phyloP scores from a whole-genome alignment of 2,888 invertebrate genomes.

The Mantis religiosa region DNA sequence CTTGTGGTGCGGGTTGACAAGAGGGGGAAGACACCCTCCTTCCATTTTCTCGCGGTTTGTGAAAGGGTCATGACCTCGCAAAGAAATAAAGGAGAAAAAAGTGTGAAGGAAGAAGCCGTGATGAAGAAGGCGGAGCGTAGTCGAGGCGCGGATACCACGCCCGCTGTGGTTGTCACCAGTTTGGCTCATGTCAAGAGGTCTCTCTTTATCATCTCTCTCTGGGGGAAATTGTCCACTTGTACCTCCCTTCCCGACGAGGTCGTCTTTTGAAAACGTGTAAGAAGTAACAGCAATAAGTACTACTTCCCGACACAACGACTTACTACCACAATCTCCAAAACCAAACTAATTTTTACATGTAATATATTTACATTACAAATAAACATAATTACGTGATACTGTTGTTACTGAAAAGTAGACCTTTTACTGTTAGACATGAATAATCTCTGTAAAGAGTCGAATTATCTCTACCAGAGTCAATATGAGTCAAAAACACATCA shows the following conservation, averaged over 20 bases:
- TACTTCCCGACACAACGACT: too few species aligned
- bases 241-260: neutral
- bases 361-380: too few species aligned
- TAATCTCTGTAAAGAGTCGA: too few species aligned
- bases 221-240: neutral
- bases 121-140: neutral
- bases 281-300: too few species aligned
- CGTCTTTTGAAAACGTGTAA: too few species aligned
- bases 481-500: too few species aligned
- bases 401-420: too few species aligned
- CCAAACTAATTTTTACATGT: too few species aligned
- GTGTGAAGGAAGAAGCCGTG: neutral
- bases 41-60: neutral
- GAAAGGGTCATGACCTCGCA: neutral
- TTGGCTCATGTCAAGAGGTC: neutral
- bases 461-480: too few species aligned
- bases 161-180: neutral
- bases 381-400: too few species aligned
- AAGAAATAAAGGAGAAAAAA: neutral
- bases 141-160: neutral
- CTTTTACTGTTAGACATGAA: too few species aligned
- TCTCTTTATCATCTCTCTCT: neutral
- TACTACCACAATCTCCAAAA: too few species aligned
- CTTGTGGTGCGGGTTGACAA: neutral
- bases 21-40: neutral